Base-by-base conservation (phyloP, 1,140 invertebrate species). In the Leptopilina clavipes region DNA sequence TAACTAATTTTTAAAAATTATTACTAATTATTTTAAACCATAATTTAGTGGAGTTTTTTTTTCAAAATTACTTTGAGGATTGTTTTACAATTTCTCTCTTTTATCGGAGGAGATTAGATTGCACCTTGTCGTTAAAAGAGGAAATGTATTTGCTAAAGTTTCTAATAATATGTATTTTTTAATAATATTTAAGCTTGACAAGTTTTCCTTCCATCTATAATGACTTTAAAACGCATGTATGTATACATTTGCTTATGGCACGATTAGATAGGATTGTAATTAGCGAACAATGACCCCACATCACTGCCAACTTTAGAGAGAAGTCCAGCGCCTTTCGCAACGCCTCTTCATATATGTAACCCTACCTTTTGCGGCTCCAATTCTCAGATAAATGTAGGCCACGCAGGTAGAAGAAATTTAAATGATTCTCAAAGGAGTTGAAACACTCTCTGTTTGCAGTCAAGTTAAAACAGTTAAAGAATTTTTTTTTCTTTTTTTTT, bases 211-310 rank as follows among this genome's bases (percentile, higher is more conserved):
- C 72, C 75, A 74, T 72, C 77, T 65, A 65, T 71, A 48, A 40
- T 45, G 19, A 65, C 77, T 79, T 76, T 74, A 76, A 81, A 84
- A 77, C 77, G 76, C 75, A 74, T 71, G 76, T 73, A 74, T 40
- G 0, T 71, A 75, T 73, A 71, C 81, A 44, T 73, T 79, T 81
- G 76, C 79, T 70, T 80, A 78, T 76, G 74, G 45, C 40, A 73
- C 73, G 83, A 84, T 85, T 85, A 85, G 84, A 85, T 76, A 80
- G 70, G 84, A 85, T 76, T 80, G 59, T 82, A 85, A 84, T 85
- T 84, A 75, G 80, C 70, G 83, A 84, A 85, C 83, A 85, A 83
- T 83, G 82, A 82, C 83, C 82, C 74, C 54, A 48, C 74, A 71
- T 73, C 71, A 81, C 22, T 31, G 22, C 59, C 59, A 65, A 65